Conservation (phyloP, 2,797 vertebrate genomes). For the Lepus oiostolus region DNA sequence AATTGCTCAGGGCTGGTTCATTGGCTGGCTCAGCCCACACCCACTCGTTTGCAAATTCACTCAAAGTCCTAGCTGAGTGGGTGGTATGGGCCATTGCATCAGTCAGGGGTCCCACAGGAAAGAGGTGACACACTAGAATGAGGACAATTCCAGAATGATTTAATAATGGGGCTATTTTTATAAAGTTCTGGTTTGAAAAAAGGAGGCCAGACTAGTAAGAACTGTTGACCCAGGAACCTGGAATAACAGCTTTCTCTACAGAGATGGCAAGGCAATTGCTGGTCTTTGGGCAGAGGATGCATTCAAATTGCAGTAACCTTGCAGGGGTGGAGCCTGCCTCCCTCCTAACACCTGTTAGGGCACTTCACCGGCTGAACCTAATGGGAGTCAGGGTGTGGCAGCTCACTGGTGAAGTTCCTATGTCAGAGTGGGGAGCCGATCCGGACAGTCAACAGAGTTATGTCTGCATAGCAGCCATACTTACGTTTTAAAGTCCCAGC, state of each 20-base stretch:
- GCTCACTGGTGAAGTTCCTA: not conserved
- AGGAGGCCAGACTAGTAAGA: not conserved
- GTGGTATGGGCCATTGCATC: not conserved
- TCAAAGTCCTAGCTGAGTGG: not conserved
- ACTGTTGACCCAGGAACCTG: not conserved
- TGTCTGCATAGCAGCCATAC: not conserved
- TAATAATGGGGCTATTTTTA: not conserved
- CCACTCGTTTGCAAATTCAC: not conserved
- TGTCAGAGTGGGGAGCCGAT: not conserved
- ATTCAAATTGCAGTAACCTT: not conserved
- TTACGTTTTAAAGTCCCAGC: no score
- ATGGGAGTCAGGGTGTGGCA: not conserved
- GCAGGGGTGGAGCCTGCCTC: not conserved
- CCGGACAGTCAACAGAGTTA: not conserved
- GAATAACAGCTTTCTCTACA: not conserved
- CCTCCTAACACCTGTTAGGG: not conserved
- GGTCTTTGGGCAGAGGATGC: rapidly evolving
- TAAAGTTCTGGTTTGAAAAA: not conserved
- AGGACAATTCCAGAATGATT: not conserved
- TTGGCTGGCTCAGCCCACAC: rapidly evolving
- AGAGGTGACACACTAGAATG: not conserved
- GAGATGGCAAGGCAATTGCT: not conserved
- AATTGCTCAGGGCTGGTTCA: rapidly evolving
- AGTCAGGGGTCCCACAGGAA: not conserved
- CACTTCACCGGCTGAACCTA: not conserved